A percentile compares a stretch with the other conserved stretches of the same genome.
phyloP scores from a whole-genome alignment of 2,888 invertebrate genomes.

The Cancer borealis region DNA sequence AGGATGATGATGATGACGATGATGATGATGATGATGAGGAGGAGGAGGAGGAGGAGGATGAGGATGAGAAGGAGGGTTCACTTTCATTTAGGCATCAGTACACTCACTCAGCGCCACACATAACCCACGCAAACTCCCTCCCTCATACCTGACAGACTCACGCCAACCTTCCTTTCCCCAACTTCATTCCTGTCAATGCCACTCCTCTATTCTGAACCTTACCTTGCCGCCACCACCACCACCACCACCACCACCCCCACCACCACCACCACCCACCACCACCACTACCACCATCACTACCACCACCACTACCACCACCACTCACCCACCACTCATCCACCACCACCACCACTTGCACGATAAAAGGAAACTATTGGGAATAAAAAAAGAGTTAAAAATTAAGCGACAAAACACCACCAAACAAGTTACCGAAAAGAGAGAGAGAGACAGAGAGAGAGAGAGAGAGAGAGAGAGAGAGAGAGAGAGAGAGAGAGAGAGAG shows the following conservation, averaged over 20 bases:
- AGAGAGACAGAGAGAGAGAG: not conserved
- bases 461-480: not conserved
- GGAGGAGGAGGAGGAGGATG: conserved; percentile 6
- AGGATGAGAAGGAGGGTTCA: conserved; percentile 13
- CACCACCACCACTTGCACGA: not conserved
- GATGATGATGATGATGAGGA: not conserved
- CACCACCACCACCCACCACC: not conserved
- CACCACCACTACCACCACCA: not conserved
- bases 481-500: not conserved
- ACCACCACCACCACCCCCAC: not conserved
- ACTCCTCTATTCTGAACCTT: not conserved
- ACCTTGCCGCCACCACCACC: not conserved
- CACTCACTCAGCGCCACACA: not conserved
- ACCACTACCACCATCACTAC: not conserved
- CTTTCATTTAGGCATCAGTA: not conserved
- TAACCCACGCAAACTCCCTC: not conserved
- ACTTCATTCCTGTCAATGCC: conserved; percentile 1
- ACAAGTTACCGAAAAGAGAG: not conserved
- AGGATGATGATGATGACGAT: not conserved
- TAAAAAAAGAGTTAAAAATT: not conserved
- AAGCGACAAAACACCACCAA: not conserved
- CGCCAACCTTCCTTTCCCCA: not conserved
- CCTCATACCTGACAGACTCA: not conserved
- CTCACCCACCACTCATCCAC: not conserved
- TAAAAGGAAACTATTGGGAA: not conserved